phyloP scores from a whole-genome alignment of 2,113 vertebrate genomes.

The Semnornis frantzii region DNA sequence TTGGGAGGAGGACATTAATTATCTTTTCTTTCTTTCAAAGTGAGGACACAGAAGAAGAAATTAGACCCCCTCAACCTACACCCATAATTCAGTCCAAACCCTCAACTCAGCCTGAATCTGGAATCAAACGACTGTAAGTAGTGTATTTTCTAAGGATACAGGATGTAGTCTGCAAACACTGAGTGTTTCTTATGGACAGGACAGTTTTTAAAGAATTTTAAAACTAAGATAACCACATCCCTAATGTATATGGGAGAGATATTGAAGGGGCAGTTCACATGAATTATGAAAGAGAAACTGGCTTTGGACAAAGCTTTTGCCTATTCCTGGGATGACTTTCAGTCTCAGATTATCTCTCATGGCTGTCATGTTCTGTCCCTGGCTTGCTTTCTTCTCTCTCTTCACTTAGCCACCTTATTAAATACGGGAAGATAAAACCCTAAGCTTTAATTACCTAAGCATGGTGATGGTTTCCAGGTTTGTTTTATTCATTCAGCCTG shows the following conservation, averaged over 20 bases:
- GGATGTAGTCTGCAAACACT: not conserved
- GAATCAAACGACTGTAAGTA: slow-evolving; percentile 93
- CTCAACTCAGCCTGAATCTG: slow-evolving; percentile 85
- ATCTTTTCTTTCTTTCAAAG: slow-evolving; percentile 74
- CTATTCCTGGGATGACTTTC: not conserved
- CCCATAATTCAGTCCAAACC: slow-evolving; percentile 74
- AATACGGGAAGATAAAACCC: not conserved
- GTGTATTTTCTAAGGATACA: not conserved
- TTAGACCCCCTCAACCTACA: slow-evolving; percentile 67
- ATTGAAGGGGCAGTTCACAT: not conserved
- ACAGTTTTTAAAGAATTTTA: not conserved
- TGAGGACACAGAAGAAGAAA: slow-evolving; percentile 91
- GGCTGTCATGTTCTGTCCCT: not conserved
- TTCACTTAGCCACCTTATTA: not conserved
- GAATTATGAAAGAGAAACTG: not conserved
- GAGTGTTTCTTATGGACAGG: not conserved
- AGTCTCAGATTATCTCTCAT: not conserved
- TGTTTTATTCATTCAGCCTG: not conserved
- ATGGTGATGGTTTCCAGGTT: not conserved
- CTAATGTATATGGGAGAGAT: not conserved
- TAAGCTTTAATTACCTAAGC: not conserved
- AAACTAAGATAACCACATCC: not conserved
- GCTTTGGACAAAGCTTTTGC: not conserved
- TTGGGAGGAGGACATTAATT: not conserved
- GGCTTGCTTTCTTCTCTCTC: not conserved